Percentiles rank a stretch among this genome's conserved stretches.
phyloP scores from a whole-genome alignment of 2,797 vertebrate genomes.

The Pseudomugil gertrudae region DNA sequence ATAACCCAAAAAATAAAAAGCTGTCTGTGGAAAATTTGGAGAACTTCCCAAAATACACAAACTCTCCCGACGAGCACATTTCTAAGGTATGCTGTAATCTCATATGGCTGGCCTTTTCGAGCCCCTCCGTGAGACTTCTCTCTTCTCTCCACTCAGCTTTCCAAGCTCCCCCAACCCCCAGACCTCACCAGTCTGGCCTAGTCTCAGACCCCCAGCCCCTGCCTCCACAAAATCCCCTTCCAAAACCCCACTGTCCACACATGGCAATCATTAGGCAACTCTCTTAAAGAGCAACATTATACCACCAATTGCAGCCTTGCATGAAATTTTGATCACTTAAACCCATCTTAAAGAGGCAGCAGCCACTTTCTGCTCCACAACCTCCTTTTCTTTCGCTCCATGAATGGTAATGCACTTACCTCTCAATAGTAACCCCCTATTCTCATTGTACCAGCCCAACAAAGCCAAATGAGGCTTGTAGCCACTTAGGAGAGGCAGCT shows the following conservation, averaged over 20 bases:
- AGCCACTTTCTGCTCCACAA: constrained; percentile 75
- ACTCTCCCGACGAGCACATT: constrained; percentile 80
- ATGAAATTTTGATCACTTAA: constrained; percentile 85
- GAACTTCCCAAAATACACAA: constrained; percentile 76
- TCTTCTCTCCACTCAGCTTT: constrained; percentile 75
- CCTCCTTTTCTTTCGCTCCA: constrained; percentile 67
- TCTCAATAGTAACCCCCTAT: constrained; percentile 66
- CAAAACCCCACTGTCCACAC: constrained; percentile 81
- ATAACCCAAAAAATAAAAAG: constrained; percentile 81
- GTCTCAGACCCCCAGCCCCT: constrained; percentile 72
- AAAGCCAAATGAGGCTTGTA: constrained; percentile 82
- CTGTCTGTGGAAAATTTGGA: constrained; percentile 82
- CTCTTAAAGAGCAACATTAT: constrained; percentile 81
- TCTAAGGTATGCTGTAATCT: constrained; percentile 84
- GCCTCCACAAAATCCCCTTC: constrained; percentile 73
- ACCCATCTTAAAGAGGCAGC: constrained; percentile 83
- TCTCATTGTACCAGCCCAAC: constrained; percentile 73
- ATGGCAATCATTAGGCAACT: constrained; percentile 81
- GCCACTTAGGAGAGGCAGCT: constrained; percentile 75
- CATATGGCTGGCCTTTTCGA: constrained; percentile 82
- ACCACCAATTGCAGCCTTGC: constrained; percentile 76
- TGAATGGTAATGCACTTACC: constrained; percentile 79
- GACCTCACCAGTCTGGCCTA: constrained; percentile 77
- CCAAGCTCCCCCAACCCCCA: constrained; percentile 68
- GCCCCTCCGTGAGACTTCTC: constrained; percentile 75